Conservation (phyloP, 30 jellyfish, hydroid and myxozoan genomes). For the Pelagia noctiluca region DNA sequence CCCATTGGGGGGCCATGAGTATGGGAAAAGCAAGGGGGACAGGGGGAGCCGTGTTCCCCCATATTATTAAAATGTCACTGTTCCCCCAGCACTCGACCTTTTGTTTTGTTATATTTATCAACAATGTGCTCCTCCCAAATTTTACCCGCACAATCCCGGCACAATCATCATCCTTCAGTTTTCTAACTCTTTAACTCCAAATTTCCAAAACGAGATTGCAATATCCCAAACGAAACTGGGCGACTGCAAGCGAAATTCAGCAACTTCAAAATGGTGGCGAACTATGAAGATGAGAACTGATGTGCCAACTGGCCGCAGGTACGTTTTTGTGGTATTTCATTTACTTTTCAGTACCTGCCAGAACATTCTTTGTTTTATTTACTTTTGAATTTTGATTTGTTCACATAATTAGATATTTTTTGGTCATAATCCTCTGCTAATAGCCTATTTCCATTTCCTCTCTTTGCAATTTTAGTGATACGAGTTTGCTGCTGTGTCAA, state of each 20-base stretch:
- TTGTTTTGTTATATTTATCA: not conserved
- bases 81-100: conserved; percentile 6
- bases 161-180: conserved; percentile 3
- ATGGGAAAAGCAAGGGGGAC: conserved; percentile 9
- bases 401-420: conserved; percentile 7
- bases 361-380: conserved; percentile 11
- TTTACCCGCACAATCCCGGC: conserved; percentile 12
- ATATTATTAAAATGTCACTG: not conserved
- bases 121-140: too few relatives aligned
- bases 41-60: conserved; percentile 13
- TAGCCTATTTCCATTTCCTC: conserved; percentile 13
- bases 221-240: conserved; percentile 4
- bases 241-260: not conserved
- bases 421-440: conserved; percentile 15
- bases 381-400: conserved; percentile 13
- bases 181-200: not conserved
- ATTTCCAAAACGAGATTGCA: too few relatives aligned
- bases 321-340: conserved; percentile 19
- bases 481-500: conserved; percentile 16
- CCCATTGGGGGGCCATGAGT: conserved; percentile 9
- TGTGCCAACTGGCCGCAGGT: conserved; percentile 11
- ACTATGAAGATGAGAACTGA: too few relatives aligned
- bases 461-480: conserved; percentile 14
- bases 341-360: conserved; percentile 14
- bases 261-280: not conserved